Conservation (phyloP, 2,113 vertebrate species). For the human (Homo sapiens) region DNA sequence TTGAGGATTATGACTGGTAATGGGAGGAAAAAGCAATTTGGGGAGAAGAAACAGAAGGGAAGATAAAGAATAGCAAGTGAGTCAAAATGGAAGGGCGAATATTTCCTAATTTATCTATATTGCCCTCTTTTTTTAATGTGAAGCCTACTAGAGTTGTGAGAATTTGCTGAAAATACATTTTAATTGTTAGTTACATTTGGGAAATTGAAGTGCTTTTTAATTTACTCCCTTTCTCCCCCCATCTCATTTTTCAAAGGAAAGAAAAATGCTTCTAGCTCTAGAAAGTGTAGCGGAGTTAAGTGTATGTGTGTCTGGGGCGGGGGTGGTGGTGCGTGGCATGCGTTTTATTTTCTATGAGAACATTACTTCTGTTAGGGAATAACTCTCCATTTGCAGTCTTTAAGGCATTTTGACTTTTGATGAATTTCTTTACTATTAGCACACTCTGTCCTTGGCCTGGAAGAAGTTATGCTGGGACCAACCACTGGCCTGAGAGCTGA, state of each 20-base stretch:
- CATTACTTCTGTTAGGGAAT: background rate
- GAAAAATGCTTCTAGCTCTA: background rate
- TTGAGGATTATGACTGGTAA: background rate
- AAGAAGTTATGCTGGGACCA: background rate
- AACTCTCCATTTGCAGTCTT: background rate
- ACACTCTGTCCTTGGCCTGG: background rate
- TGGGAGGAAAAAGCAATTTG: background rate
- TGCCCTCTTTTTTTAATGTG: background rate
- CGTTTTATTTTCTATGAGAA: background rate
- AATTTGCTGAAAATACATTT: constrained; percentile 30
- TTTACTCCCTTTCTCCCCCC: background rate
- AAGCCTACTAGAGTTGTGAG: background rate
- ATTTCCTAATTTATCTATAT: background rate
- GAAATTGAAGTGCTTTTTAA: background rate
- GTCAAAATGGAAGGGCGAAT: background rate
- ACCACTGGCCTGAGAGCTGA: background rate
- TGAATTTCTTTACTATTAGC: background rate
- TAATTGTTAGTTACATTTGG: constrained; percentile 30
- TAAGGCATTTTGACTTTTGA: background rate
- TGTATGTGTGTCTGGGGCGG: background rate
- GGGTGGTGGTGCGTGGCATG: background rate
- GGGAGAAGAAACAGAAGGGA: background rate
- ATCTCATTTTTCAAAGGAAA: background rate
- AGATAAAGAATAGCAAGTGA: background rate
- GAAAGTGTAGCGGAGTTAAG: background rate